A percentile compares a stretch with the other conserved stretches of the same genome.
Conservation (phyloP, 1,140 invertebrate species). For the Hypsibius dujardini region DNA sequence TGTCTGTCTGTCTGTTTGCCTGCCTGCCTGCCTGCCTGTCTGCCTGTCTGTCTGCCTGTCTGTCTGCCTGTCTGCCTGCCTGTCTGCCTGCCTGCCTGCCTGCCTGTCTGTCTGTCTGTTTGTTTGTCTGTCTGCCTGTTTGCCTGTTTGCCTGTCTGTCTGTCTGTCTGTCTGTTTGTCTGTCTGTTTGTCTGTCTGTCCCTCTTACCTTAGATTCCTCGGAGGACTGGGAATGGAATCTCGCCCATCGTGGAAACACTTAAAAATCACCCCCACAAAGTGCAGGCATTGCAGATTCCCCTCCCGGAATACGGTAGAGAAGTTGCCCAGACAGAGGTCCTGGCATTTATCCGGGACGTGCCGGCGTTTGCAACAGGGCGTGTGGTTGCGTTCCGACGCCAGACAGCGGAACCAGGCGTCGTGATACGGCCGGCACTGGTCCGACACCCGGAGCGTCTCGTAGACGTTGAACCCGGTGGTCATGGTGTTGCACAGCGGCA, state of each 20-base stretch:
- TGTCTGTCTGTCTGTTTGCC: too few relatives aligned
- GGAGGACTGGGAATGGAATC: slow-evolving; percentile 12
- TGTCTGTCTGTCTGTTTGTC: too few relatives aligned
- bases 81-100: too few relatives aligned
- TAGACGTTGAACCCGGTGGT: neutral
- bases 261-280: slow-evolving; percentile 8
- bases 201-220: neutral
- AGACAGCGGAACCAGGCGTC: slow-evolving; percentile 12
- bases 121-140: too few relatives aligned
- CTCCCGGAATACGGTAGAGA: slow-evolving; percentile 14
- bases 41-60: too few relatives aligned
- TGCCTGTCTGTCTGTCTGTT: too few relatives aligned
- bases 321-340: slow-evolving; percentile 14
- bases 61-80: too few relatives aligned
- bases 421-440: neutral
- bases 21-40: too few relatives aligned
- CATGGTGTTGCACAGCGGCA: slow-evolving; percentile 16
- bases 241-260: slow-evolving; percentile 14
- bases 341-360: slow-evolving; percentile 12
- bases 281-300: slow-evolving; percentile 14
- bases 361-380: slow-evolving; percentile 4
- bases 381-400: slow-evolving; percentile 15
- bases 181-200: too few relatives aligned
- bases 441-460: neutral
- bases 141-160: too few relatives aligned